Evolutionary conservation across 2,113 vertebrate species (phyloP), one percentile per base, ranked within the genome.

Genomic region (Hemichromis elongatus): DNA sequence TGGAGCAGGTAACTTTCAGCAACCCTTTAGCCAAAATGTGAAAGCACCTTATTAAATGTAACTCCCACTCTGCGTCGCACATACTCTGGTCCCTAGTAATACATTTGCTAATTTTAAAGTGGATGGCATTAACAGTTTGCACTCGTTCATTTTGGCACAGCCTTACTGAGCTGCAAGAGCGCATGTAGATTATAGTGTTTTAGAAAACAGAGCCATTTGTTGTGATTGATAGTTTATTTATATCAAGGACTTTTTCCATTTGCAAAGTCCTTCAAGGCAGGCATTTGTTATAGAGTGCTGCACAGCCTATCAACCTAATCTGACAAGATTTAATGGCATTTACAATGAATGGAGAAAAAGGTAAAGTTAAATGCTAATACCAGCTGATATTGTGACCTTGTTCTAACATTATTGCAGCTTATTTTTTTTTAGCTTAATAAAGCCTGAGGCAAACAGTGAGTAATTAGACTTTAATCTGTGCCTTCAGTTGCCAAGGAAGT

Each of bases 391-490:
- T 47, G 35, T 28, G 75, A 90, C 79, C 70, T 90, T 78, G 54
- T 40, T 91, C 26, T 77, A 35, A 53, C 45, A 80, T 89, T 81
- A 86, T 28, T n/a, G 75, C 68, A 63, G 68, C 80, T 86, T 86
- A 55, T 86, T 88, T 88, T 37, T 77, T 33, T 50, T 80, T 40
- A 84, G 50, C 37, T 50, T 79, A 19, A 70, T 59, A 59, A 37
- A 63, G 42, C 50, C 18, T 18, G 42, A 63, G 52, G 66, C 50
- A 55, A 57, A 56, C n/a, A 52, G 35, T 50, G 33, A 73, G 52
- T 87, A 86, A 91, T 88, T 73, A 84, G 85, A 85, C 78, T 77
- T 83, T 84, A 52, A 85, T 87, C 83, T 86, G 45, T 13, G 18
- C 26, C 70, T 19, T 56, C 80, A 55, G 79, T 53, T 84, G 73